Evolutionary conservation across 2,797 vertebrate genomes (phyloP).

Genomic region (Acridotheres tristis): DNA sequence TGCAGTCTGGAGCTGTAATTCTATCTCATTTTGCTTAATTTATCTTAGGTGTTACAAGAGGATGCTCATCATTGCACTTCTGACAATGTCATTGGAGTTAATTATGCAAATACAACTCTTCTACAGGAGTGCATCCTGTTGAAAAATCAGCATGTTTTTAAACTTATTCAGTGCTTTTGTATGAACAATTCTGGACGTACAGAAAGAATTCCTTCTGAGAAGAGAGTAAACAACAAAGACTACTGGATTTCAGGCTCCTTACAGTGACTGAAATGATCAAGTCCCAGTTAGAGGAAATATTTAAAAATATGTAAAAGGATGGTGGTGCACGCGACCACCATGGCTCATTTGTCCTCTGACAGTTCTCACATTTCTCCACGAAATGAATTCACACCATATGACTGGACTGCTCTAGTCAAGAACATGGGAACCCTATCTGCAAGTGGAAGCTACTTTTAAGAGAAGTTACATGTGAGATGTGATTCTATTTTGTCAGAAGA

Average conservation of each 20-base stretch:
- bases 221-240: background rate
- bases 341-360: background rate
- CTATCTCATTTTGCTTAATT: background rate
- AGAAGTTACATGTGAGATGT: background rate
- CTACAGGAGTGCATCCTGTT: rapidly evolving
- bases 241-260: background rate
- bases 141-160: background rate
- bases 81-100: background rate
- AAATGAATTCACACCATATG: background rate
- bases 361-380: background rate
- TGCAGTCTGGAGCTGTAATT: background rate
- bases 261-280: background rate
- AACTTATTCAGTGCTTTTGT: background rate
- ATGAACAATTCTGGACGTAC: background rate
- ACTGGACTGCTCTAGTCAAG: background rate
- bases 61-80: background rate
- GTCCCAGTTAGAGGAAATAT: background rate
- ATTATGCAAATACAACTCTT: background rate
- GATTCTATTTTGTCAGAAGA: background rate
- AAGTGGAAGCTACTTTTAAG: background rate
- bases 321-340: rapidly evolving
- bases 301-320: background rate
- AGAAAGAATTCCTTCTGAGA: background rate
- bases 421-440: background rate
- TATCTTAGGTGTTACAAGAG: background rate